Conservation (phyloP, 2,797 vertebrate species). For the Sebastes vulpes region DNA sequence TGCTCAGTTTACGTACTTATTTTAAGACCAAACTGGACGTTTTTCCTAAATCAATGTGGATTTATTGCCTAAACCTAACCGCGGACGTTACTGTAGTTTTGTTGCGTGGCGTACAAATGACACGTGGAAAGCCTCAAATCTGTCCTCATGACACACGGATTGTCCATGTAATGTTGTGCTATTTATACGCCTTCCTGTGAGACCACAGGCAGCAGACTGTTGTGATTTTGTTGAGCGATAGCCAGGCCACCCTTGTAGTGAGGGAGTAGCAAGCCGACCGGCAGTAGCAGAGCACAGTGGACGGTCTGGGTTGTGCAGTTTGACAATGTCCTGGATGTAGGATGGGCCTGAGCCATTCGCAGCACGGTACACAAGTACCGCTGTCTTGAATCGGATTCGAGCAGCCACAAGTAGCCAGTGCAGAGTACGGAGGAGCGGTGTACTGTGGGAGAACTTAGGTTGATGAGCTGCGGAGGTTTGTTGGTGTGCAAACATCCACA, state of each 20-base stretch:
- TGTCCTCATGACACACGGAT: no score
- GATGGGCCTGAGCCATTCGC: not conserved
- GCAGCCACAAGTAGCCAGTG: not conserved
- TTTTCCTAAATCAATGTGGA: no score
- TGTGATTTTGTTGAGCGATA: not conserved
- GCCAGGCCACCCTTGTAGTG: not conserved
- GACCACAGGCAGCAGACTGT: not conserved
- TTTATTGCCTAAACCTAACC: no score
- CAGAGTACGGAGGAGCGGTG: not conserved
- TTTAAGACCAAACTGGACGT: no score
- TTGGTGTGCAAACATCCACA: not conserved
- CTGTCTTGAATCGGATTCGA: not conserved
- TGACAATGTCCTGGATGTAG: not conserved
- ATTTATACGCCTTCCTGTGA: no score
- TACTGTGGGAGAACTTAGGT: not conserved
- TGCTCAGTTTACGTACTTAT: no score
- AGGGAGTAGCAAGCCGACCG: not conserved
- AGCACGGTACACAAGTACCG: not conserved
- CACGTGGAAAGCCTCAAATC: no score
- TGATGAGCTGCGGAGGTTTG: not conserved
- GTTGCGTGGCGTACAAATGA: no score
- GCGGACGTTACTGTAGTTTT: no score
- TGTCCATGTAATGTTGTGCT: no score
- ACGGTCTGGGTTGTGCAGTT: not conserved
- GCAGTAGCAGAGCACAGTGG: not conserved